phyloP scores from a whole-genome alignment of 2,888 invertebrate species.

The Phortica magna region DNA sequence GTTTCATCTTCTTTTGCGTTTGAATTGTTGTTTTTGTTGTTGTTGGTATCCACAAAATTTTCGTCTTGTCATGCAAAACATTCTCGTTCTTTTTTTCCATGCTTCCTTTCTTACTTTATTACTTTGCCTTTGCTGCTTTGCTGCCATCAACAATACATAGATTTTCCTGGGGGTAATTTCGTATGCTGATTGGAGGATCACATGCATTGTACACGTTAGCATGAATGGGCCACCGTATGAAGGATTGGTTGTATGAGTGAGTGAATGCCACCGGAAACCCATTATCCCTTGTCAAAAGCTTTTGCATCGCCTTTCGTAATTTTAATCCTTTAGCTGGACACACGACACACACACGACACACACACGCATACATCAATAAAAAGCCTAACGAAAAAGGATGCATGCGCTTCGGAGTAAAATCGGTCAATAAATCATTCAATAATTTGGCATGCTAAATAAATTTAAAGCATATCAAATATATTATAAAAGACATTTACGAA shows the following conservation, averaged over 20 bases:
- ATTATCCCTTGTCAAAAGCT: conserved; percentile 69
- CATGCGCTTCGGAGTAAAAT: background rate
- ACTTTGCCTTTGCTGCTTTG: background rate
- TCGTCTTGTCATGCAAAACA: background rate
- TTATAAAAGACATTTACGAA: no score
- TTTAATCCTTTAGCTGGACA: conserved; percentile 22
- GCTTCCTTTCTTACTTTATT: background rate
- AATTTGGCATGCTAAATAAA: conserved; percentile 33
- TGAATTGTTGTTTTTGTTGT: background rate
- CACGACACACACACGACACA: background rate
- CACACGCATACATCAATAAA: background rate
- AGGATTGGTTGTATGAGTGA: background rate
- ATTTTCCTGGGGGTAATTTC: background rate
- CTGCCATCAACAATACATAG: background rate
- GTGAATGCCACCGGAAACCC: conserved; percentile 51
- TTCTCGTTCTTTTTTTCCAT: background rate
- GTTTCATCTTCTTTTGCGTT: conserved; percentile 10
- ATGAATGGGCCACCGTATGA: background rate
- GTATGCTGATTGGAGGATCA: conserved; percentile 4
- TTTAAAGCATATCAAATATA: conserved; percentile 6
- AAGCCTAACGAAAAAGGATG: background rate
- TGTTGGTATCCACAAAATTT: background rate
- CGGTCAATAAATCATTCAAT: conserved; percentile 35
- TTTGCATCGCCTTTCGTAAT: conserved; percentile 1
- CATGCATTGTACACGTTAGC: background rate